Evolutionary conservation across 2,113 vertebrate genomes (phyloP), one percentile per base, ranked within the genome.

Genomic region (Melanerpes formicivorus): DNA sequence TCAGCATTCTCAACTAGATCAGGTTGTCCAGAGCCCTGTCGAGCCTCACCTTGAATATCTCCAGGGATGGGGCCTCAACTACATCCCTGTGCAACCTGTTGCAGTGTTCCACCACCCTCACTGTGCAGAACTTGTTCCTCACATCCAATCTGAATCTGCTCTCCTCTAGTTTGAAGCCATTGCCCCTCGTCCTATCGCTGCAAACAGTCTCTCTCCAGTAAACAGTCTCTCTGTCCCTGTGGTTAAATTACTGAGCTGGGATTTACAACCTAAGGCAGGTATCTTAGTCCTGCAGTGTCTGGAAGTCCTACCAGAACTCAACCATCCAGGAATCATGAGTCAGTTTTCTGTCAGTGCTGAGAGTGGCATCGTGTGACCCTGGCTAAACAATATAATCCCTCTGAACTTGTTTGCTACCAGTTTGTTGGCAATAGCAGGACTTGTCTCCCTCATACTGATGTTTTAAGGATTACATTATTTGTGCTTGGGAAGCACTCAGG

Each of bases 401-500:
- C 21, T 66, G 59, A 95, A 76, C 34, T 34, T 52, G 32, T 76
- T 34, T 72, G 34, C 77, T 46, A 15, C n/a, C 54, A 62, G 40
- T 25, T 50, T 13, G 3, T 14, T 90, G 55, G 34, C 58, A 86
- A 75, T 1, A 85, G 65, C 27, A 72, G 66, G 86, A 58, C 26
- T 65, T 50, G 32, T 34, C 54, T 75, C 27, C 8, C 18, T 71
- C 3, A 1, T 14, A 26, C 7, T 59, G 27, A 40, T 69, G 29
- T 79, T 60, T 75, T 67, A 85, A 88, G 56, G 76, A 91, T 91
- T 86, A 75, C 17, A 83, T 22, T 80, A 74, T 62, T 88, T 83
- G 54, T 88, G 55, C 32, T 80, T 78, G 15, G 34, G 62, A 91
- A 40, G 50, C n/a, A 72, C 48, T 83, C 54, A 17, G 27, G 62